Percentiles rank a stretch among this genome's conserved stretches.
phyloP scores from a whole-genome alignment of 2,113 vertebrate genomes.

The Asarcornis scutulata region DNA sequence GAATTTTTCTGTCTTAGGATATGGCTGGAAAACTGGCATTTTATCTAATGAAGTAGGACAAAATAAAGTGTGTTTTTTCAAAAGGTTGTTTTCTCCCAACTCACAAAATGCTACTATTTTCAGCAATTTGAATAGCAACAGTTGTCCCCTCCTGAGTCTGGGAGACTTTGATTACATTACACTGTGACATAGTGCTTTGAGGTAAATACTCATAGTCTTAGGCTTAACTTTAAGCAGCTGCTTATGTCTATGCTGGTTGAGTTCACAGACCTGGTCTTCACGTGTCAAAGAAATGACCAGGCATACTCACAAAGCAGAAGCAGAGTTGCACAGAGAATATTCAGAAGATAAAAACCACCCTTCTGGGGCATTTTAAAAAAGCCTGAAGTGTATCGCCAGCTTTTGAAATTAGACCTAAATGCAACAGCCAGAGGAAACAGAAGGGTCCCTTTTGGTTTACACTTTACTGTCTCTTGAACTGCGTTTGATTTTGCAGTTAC shows the following conservation, averaged over 20 bases:
- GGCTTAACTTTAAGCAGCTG: conserved; percentile 41
- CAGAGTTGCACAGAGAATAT: not conserved
- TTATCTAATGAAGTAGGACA: not conserved
- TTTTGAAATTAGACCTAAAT: conserved; percentile 16
- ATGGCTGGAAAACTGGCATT: not conserved
- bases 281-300: conserved; percentile 10
- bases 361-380: not conserved
- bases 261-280: not conserved
- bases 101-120: not conserved
- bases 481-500: not conserved
- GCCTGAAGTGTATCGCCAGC: not conserved
- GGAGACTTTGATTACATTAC: not conserved
- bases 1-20: not conserved
- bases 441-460: not conserved
- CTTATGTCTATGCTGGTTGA: not conserved
- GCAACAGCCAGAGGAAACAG: not conserved
- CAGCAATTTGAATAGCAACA: not conserved
- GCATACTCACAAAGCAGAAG: not conserved
- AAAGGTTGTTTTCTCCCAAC: not conserved
- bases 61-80: not conserved
- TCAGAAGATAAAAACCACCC: not conserved
- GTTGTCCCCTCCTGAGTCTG: not conserved
- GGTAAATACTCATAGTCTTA: conserved; percentile 8
- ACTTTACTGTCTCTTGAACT: not conserved
- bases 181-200: not conserved